A percentile compares a stretch with the other conserved stretches of the same genome.
phyloP scores from a whole-genome alignment of 2,797 vertebrate species.

The Ceryle rudis region DNA sequence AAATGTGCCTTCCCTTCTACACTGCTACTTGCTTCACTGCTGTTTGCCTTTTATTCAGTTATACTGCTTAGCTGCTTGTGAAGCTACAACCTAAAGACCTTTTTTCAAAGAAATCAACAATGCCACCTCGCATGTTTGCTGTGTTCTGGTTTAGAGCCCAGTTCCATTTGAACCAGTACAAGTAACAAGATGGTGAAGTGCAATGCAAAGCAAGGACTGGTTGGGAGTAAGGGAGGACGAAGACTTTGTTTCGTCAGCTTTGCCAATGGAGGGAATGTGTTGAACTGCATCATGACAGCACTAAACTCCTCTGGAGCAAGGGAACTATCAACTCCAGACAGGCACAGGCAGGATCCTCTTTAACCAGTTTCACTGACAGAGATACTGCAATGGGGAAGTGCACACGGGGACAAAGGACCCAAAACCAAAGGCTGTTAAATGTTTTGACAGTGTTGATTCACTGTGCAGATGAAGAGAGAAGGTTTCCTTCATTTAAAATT shows the following conservation, averaged over 20 bases:
- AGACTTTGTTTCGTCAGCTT: neutral
- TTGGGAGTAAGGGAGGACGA: neutral
- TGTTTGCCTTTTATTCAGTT: neutral
- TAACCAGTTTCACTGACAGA: neutral
- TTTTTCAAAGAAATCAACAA: neutral
- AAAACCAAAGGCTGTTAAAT: neutral
- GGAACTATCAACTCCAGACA: neutral
- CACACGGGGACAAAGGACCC: neutral
- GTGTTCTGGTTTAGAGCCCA: neutral
- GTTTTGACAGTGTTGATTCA: neutral
- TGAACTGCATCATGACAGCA: neutral
- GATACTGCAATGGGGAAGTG: neutral
- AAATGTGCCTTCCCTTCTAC: neutral
- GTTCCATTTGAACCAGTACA: neutral
- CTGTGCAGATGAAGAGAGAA: neutral
- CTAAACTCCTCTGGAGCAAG: neutral
- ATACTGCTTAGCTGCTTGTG: neutral
- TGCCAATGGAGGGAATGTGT: neutral
- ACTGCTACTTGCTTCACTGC: neutral
- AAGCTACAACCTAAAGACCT: neutral
- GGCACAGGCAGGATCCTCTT: neutral
- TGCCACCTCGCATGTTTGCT: neutral
- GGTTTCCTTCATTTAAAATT: neutral
- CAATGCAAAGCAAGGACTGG: neutral
- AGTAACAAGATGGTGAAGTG: neutral